Conservation (phyloP, 23 tunicate species). For the Corella eumyota region DNA sequence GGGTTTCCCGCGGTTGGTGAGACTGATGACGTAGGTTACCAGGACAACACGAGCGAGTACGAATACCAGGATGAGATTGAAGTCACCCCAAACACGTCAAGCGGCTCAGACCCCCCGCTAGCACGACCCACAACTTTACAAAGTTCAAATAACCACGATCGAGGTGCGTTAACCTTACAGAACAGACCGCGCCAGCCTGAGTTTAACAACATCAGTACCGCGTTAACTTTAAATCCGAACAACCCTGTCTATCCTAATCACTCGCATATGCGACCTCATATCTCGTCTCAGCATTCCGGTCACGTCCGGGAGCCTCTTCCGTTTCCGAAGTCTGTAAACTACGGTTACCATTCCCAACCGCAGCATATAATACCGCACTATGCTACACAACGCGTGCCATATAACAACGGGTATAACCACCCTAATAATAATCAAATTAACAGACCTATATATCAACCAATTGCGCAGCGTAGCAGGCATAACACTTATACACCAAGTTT, state of each 20-base stretch:
- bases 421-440: background rate
- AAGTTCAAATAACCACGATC: background rate
- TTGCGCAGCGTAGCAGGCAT: slow-evolving; percentile 9
- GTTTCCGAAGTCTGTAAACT: slow-evolving; percentile 21
- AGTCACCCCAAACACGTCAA: background rate
- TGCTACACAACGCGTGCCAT: slow-evolving; percentile 8
- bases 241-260: background rate
- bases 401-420: slow-evolving; percentile 4
- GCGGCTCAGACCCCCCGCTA: background rate
- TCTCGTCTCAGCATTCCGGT: background rate
- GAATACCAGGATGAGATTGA: slow-evolving; percentile 22
- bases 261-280: background rate
- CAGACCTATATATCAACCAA: background rate
- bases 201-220: background rate
- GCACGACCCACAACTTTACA: slow-evolving; percentile 28
- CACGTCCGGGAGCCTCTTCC: slow-evolving; percentile 38
- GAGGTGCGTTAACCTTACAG: background rate
- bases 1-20: slow-evolving; percentile 7
- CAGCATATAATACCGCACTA: slow-evolving; percentile 10
- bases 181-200: background rate
- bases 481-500: slow-evolving; percentile 13
- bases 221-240: slow-evolving; percentile 1
- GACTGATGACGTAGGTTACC: slow-evolving; percentile 10
- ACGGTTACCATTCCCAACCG: slow-evolving; percentile 6
- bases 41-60: slow-evolving; percentile 42